These are phyloP conservation scores for Nothoprocta pentlandii DNA, from an alignment of 2,113 vertebrate genomes.

Conservation along the genomic window DNA sequence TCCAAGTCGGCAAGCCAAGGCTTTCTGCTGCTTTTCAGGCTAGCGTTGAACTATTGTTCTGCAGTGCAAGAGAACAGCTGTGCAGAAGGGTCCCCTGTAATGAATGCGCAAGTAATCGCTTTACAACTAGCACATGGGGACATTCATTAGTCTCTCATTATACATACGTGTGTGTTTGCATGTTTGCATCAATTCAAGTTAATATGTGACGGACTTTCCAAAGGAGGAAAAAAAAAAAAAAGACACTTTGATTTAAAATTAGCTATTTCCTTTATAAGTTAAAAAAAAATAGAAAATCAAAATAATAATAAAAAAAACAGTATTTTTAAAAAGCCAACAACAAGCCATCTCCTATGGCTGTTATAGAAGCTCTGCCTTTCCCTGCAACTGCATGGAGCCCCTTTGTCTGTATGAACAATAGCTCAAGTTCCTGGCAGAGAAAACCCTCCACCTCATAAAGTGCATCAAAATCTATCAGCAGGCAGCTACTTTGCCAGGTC, in stretches of 20 bases:
- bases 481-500: constrained; percentile 37
- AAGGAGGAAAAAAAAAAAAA: neutral
- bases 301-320: neutral
- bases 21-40: neutral
- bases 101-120: neutral
- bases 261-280: neutral
- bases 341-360: neutral
- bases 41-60: neutral
- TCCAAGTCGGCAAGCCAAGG: neutral
- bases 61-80: constrained; percentile 11
- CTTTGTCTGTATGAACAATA: constrained; percentile 42
- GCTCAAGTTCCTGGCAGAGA: neutral
- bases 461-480: neutral
- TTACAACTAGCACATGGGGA: constrained; percentile 48
- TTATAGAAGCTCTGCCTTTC: neutral
- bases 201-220: neutral
- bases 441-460: neutral
- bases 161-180: neutral
- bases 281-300: too few species aligned
- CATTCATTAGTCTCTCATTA: constrained; percentile 28
- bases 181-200: neutral
- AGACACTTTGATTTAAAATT: constrained; percentile 1
- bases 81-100: neutral
- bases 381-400: neutral
- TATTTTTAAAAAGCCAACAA: neutral